Percentiles rank a stretch among this genome's conserved stretches.
Conservation (phyloP, 2,888 invertebrate species). For the Stratiomys singularior region DNA sequence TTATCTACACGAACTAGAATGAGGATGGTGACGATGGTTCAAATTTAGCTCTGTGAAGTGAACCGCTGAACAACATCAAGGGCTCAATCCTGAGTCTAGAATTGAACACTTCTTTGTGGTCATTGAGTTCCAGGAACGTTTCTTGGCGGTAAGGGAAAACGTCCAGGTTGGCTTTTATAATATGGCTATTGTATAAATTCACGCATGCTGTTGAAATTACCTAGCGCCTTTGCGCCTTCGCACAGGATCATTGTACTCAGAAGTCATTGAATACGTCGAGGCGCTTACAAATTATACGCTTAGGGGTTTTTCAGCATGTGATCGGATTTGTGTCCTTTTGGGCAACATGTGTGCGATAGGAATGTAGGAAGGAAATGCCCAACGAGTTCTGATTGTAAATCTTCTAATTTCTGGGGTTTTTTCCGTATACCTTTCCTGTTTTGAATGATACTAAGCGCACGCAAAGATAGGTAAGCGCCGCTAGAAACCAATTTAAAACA, state of each 20-base stretch:
- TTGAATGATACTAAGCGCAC: background rate
- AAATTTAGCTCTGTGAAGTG: background rate
- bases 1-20: constrained; percentile 18
- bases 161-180: constrained; percentile 23
- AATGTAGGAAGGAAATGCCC: constrained; percentile 30
- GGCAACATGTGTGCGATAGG: constrained; percentile 19
- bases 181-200: constrained; percentile 21
- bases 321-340: background rate
- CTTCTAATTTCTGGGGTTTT: constrained; percentile 14
- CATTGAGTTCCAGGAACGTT: background rate
- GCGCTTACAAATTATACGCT: constrained; percentile 34
- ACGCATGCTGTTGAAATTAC: constrained; percentile 1
- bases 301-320: constrained; percentile 10
- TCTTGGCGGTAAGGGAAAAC: background rate
- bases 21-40: background rate
- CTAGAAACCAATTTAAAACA: no score
- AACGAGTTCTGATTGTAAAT: constrained; percentile 1
- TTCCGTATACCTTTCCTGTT: background rate
- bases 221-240: constrained; percentile 19
- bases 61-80: background rate
- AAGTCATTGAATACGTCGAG: background rate
- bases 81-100: background rate
- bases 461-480: constrained; percentile 3
- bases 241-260: no score
- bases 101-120: background rate